Conservation (phyloP, 2,797 vertebrate species). For the Pseudocheirus occidentalis region DNA sequence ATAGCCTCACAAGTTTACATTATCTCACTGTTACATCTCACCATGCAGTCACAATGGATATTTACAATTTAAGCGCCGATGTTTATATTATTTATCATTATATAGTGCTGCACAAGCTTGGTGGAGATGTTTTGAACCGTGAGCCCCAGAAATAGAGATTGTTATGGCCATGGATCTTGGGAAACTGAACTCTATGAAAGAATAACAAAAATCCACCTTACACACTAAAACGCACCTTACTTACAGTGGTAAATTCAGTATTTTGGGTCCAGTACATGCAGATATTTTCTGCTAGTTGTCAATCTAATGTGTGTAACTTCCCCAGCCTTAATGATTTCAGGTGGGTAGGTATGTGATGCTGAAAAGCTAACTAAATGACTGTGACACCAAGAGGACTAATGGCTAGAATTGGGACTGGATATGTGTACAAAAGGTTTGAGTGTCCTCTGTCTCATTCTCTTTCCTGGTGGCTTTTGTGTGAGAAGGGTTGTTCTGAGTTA, state of each 20-base stretch:
- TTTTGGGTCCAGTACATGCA: neutral
- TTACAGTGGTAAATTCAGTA: neutral
- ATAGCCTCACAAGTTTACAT: too few relatives aligned
- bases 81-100: too few relatives aligned
- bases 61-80: too few relatives aligned
- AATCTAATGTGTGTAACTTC: neutral
- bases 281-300: neutral
- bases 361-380: neutral
- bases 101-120: too few relatives aligned
- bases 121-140: too few relatives aligned
- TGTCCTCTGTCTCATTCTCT: neutral
- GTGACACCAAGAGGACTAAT: neutral
- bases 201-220: too few relatives aligned
- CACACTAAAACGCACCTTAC: too few relatives aligned
- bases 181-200: too few relatives aligned
- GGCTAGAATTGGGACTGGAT: neutral
- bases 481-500: neutral
- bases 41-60: too few relatives aligned
- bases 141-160: too few relatives aligned
- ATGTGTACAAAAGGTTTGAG: neutral
- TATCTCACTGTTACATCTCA: too few relatives aligned
- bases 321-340: neutral
- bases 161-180: too few relatives aligned
- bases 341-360: neutral
- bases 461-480: neutral